Conservation (phyloP, 1,140 invertebrate genomes). For the Thaumetopoea pityocampa region DNA sequence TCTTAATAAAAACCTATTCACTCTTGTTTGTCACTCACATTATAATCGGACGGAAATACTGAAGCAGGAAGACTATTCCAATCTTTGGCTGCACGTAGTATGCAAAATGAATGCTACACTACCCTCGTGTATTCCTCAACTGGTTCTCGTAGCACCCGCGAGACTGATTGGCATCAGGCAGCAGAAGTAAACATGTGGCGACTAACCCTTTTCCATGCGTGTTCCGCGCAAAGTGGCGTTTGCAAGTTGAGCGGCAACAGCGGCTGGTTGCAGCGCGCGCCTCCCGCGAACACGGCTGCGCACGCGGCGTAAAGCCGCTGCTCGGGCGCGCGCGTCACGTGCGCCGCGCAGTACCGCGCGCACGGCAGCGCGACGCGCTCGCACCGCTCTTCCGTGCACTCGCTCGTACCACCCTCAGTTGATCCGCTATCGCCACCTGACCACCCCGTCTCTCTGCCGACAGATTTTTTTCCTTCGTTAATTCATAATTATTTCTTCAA, state of each 20-base stretch:
- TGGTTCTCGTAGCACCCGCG: no score
- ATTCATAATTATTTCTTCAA: no score
- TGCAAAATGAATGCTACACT: no score
- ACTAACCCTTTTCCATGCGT: conserved; percentile 83
- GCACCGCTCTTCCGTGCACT: conserved; percentile 70
- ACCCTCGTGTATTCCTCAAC: no score
- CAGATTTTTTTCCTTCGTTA: not conserved
- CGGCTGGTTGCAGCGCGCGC: conserved; percentile 91
- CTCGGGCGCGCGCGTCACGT: conserved; percentile 91
- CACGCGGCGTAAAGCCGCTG: conserved; percentile 93
- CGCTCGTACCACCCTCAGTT: conserved; percentile 16
- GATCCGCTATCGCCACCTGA: conserved; percentile 51
- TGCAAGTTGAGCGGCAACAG: conserved; percentile 91
- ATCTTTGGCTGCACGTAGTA: no score
- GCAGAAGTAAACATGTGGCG: no score
- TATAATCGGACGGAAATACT: no score
- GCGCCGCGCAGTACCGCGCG: conserved; percentile 87
- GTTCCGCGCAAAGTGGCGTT: conserved; percentile 88
- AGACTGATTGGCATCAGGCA: no score
- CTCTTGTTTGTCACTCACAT: no score
- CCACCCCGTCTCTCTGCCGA: conserved; percentile 48
- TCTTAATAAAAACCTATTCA: no score
- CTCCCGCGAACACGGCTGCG: conserved; percentile 91
- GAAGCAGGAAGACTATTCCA: no score
- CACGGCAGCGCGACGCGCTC: conserved; percentile 84